Percentiles rank a stretch among this genome's conserved stretches.
Evolutionary conservation across 2,113 vertebrate species (phyloP).

Genomic region (Gymnarchus niloticus): DNA sequence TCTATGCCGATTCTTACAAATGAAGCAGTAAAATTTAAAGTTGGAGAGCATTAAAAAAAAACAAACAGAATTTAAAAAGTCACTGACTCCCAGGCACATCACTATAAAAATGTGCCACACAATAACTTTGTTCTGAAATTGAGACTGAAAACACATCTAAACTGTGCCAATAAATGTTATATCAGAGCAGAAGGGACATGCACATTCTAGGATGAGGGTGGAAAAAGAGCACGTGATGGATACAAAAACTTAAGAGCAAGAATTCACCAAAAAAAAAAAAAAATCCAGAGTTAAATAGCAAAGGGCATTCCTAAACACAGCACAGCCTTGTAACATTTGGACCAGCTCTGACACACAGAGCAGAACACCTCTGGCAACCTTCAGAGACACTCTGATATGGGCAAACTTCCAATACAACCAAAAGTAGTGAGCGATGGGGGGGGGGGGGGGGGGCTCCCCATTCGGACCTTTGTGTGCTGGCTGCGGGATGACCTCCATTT

Average conservation of each 20-base stretch:
- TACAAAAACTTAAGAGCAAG: neutral
- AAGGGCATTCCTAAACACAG: neutral
- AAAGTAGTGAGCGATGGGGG: neutral
- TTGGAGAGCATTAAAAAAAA: no score
- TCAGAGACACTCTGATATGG: neutral
- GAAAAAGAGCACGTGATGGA: neutral
- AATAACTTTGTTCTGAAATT: neutral
- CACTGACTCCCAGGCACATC: no score
- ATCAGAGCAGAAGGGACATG: neutral
- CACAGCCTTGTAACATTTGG: neutral
- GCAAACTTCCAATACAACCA: neutral
- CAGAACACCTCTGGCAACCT: constrained; percentile 5
- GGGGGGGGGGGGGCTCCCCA: no score
- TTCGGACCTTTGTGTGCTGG: neutral
- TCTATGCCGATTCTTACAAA: no score
- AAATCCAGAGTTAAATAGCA: neutral
- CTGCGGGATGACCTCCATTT: neutral
- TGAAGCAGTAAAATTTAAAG: no score
- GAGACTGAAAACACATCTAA: no score
- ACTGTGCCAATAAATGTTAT: neutral
- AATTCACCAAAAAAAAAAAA: neutral
- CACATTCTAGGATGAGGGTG: neutral
- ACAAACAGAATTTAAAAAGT: no score
- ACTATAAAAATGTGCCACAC: neutral
- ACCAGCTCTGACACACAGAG: neutral